phyloP scores from a whole-genome alignment of 2,797 vertebrate species.

The Vespertilio murinus region DNA sequence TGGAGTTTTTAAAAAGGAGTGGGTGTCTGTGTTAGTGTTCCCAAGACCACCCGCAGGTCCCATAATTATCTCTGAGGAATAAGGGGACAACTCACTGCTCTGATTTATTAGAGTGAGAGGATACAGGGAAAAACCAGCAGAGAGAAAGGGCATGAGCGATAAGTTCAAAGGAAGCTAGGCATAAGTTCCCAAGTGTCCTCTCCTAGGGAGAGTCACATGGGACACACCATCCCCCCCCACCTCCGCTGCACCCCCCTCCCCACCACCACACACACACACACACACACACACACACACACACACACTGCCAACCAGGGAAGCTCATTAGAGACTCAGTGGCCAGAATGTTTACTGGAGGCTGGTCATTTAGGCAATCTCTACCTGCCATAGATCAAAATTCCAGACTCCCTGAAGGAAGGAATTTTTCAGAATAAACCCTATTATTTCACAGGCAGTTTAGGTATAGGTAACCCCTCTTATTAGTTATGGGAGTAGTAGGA shows the following conservation, averaged over 20 bases:
- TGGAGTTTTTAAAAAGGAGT: background rate
- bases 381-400: background rate
- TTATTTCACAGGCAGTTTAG: background rate
- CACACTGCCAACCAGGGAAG: background rate
- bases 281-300: too few relatives aligned
- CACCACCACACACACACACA: too few relatives aligned
- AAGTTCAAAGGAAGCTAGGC: background rate
- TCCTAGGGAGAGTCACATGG: background rate
- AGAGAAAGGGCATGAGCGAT: background rate
- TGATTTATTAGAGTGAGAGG: background rate
- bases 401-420: background rate
- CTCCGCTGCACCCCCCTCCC: too few relatives aligned
- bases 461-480: background rate
- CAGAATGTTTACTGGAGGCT: background rate
- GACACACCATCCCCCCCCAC: background rate
- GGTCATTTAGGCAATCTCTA: background rate
- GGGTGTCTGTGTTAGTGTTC: rapidly evolving
- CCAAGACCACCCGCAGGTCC: background rate
- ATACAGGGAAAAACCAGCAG: background rate
- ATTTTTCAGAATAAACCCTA: background rate
- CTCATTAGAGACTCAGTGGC: background rate
- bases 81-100: background rate
- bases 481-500: background rate
- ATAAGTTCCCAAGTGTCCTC: background rate
- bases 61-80: background rate